Base-by-base conservation (phyloP, 1,140 invertebrate genomes). In the Cataglyphis hispanica region DNA sequence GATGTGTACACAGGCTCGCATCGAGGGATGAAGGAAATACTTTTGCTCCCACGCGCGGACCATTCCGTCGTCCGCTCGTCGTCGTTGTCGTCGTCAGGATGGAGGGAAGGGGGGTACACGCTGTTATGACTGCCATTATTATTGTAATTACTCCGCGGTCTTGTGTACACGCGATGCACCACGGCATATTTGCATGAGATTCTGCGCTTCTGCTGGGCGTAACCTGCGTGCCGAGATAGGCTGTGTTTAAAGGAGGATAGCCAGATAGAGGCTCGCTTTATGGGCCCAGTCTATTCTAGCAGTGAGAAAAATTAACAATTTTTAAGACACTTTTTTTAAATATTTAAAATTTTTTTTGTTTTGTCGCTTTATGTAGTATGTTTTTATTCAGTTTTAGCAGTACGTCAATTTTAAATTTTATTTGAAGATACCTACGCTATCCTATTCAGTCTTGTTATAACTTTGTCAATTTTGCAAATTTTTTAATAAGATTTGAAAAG, bases 71-170 rank as follows among this genome's bases (percentile, higher is more conserved):
- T 43, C 60, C 84, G 50, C 7, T 46, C 84, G 43, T 84, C 66
- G 13, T n/a, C 43, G 56, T 27, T 31, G 31, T 31, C 31, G 31
- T 31, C 31, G 31, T 31, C 31, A 11, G 37, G 37, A 11, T 0
- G 2, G 50, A 34, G 16, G 31, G 66, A 1, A 16, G 46, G 3
- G 2, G 58, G 40, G 16, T 25, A 72, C 56, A 34, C 58, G 50
- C 58, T 80, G 50, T 53, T 84, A 78, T 67, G 63, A 64, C 64
- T 56, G 69, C 81, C 69, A 90, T 89, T 85, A 90, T 90, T 78
- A 89, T 89, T 89, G 75, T 90, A 90, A 90, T 90, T 90, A 90
- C 61, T 84, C 60, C 40, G 43, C 31, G 31, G 63, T 46, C 84
- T 40, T 86, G 70, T 83, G 67, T 43, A 83, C 64, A 89, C 53